A percentile compares a stretch with the other conserved stretches of the same genome.
Conservation (phyloP, 2,888 invertebrate species). For the Scrobipalpa costella region DNA sequence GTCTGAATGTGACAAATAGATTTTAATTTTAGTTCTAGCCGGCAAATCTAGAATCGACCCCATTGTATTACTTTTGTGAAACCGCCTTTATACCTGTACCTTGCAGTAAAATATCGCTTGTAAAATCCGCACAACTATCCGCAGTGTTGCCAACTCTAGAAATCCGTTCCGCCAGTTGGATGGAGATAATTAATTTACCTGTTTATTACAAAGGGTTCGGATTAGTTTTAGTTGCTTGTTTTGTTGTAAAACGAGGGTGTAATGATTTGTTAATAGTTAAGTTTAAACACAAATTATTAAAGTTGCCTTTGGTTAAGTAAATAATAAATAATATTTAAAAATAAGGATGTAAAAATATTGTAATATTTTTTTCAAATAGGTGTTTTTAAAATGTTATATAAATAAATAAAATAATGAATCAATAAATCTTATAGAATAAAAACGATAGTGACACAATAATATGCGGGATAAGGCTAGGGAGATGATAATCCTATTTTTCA, state of each 20-base stretch:
- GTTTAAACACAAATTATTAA: not conserved
- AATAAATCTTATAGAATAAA: too few species aligned
- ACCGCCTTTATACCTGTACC: not conserved
- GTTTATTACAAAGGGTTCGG: constrained; percentile 22
- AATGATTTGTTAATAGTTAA: constrained; percentile 3
- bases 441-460: too few species aligned
- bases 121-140: constrained; percentile 8
- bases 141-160: constrained; percentile 1
- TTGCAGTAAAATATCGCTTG: constrained; percentile 17
- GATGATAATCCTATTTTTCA: too few species aligned
- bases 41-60: too few species aligned
- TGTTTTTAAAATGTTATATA: too few species aligned
- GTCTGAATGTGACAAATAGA: too few species aligned
- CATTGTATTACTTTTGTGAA: not conserved
- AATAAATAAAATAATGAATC: too few species aligned
- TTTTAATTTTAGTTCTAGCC: too few species aligned
- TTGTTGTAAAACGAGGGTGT: constrained; percentile 4
- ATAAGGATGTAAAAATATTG: too few species aligned
- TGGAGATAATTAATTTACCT: constrained; percentile 28
- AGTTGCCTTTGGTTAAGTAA: not conserved
- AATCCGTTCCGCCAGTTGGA: constrained; percentile 7
- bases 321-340: too few species aligned
- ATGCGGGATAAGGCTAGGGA: too few species aligned
- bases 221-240: constrained; percentile 18
- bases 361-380: too few species aligned